Evolutionary conservation across 2,113 vertebrate genomes (phyloP), one percentile per base, ranked within the genome.

Genomic region (Xyliphius kryptos): DNA sequence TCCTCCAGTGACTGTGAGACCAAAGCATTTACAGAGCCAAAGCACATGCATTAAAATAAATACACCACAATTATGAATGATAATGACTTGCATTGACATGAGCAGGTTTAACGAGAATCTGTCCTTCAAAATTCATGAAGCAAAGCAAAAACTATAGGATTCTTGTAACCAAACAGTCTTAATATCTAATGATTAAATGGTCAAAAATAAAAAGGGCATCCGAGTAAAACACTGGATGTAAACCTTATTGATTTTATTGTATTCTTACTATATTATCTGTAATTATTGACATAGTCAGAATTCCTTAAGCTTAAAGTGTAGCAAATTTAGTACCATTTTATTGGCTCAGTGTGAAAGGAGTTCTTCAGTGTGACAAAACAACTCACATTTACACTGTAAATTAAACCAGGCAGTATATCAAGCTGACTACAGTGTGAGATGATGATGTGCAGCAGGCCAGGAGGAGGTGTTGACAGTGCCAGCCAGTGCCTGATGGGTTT

Each of bases 1-100:
- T 86, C 90, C 89, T 81, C 90, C 86, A 81, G 87, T 91, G 87
- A 91, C 90, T 91, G 73, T 61, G 89, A 81, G 90, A 63, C 82
- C 70, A 86, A 85, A 79, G 12, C 78, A 48, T 3, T 16, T 37
- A 19, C 76, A 71, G 69, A 80, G 82, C 68, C 74, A 80, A 87
- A 87, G 81, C 87, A 86, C 86, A 78, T 84, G 70, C 74, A 67
- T 75, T 61, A 14, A 65, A 46, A 48, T 60, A 32, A 76, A 71
- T 11, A 62, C 71, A 52, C 47, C 56, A 63, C 9, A 61, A 60
- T 32, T 56, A 57, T 57, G 32, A 38, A 56, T 36, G 49, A 65
- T 38, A 46, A 43, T 38, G 22, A 36, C 15, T 2, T 40, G 36
- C 10, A 26, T 43, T 40, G 10, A 32, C 2, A 38, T 47, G 61